Evolutionary conservation across 2,888 invertebrate genomes (phyloP).

Genomic region (Ochropacha duplaris): DNA sequence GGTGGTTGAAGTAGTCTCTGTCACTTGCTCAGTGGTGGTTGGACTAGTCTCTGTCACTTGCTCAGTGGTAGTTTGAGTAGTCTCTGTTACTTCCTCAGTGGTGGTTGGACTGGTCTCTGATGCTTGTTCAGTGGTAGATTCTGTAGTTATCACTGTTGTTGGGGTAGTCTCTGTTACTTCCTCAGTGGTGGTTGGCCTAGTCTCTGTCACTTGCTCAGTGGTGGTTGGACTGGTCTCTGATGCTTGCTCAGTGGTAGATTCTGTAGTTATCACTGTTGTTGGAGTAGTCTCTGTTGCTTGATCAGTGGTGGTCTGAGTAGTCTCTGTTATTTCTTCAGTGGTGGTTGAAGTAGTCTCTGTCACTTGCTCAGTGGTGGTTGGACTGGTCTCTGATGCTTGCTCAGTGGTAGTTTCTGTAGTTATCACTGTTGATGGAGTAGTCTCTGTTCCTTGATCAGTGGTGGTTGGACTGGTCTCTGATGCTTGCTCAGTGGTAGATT

Average conservation of each 20-base stretch:
- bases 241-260: background rate
- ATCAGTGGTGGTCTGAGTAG: conserved; percentile 9
- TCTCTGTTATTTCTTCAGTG: background rate
- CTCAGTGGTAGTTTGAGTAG: background rate
- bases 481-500: background rate
- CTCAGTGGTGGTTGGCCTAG: background rate
- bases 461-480: background rate
- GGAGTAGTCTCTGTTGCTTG: background rate
- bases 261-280: background rate
- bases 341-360: conserved; percentile 4
- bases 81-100: too few species aligned
- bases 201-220: background rate
- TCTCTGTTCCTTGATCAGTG: conserved; percentile 1
- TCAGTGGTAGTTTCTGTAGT: background rate
- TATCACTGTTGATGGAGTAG: background rate
- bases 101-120: too few species aligned
- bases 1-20: too few species aligned
- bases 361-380: background rate
- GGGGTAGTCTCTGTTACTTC: background rate
- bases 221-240: background rate
- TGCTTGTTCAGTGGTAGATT: background rate
- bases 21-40: background rate
- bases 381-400: background rate
- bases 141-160: too few species aligned
- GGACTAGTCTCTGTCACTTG: background rate